A percentile compares a stretch with the other conserved stretches of the same genome.
phyloP scores from a whole-genome alignment of 1,140 invertebrate species.

The Phymorhynchus buccinoides region DNA sequence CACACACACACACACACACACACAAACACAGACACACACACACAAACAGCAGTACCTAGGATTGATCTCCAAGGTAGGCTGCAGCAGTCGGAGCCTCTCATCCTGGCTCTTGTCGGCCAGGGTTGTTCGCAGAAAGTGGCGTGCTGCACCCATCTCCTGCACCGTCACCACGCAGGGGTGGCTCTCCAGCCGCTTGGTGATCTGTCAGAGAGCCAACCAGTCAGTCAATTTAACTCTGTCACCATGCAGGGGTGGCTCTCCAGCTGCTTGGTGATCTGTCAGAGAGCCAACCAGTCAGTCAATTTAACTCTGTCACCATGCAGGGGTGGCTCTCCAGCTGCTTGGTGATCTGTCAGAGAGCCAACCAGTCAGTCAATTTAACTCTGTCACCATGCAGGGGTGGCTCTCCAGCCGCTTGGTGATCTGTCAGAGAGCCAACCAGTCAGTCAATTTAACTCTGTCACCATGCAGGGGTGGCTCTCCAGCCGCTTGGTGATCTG shows the following conservation, averaged over 20 bases:
- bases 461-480: conserved; percentile 92
- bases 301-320: conserved; percentile 81
- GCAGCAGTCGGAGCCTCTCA: conserved; percentile 87
- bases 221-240: conserved; percentile 75
- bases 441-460: conserved; percentile 71
- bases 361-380: background rate
- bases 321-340: conserved; percentile 92
- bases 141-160: conserved; percentile 94
- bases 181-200: conserved; percentile 86
- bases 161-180: conserved; percentile 96
- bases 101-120: conserved; percentile 88
- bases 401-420: conserved; percentile 89
- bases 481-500: conserved; percentile 89
- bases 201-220: conserved; percentile 61
- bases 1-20: background rate
- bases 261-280: conserved; percentile 83
- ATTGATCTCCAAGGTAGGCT: conserved; percentile 95
- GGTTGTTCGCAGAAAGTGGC: conserved; percentile 94
- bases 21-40: background rate
- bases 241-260: conserved; percentile 94
- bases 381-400: conserved; percentile 90
- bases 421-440: conserved; percentile 71
- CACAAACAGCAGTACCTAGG: conserved; percentile 79
- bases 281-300: background rate
- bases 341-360: conserved; percentile 79